Evolutionary conservation across 2,888 invertebrate genomes (phyloP), one percentile per base, ranked within the genome.

Genomic region (Autographa pulchrina): DNA sequence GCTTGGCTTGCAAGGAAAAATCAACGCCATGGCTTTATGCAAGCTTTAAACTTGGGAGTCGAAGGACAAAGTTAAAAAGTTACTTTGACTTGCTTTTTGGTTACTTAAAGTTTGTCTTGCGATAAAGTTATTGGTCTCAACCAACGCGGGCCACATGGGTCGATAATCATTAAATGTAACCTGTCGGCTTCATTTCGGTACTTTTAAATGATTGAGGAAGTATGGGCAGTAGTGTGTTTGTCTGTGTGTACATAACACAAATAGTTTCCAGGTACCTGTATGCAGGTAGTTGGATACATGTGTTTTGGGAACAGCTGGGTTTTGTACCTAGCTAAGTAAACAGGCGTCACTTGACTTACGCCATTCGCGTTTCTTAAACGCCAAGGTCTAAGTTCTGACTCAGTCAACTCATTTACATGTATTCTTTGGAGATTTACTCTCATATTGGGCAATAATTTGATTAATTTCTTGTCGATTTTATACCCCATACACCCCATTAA

Each of bases 61-160:
- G 14, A 41, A 54, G n/a, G 4, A 60, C 13, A 31, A 13, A 31
- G 25, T 54, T 52, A 4, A 16, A 7, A 43, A 9, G 20, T 58
- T 38, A 68, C 60, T 54, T 16, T 25, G 62, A 65, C 58, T 25
- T 72, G 48, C 4, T 66, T 72, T 48, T 69, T 73, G 68, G 78
- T 16, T 71, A 73, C 62, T 70, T 72, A 69, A 56, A 60, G 48
- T 67, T 64, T n/a, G 48, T 20, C 25, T 25, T 56, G 64, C 54
- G 56, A 11, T 65, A 74, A 69, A 69, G 54, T 75, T 72, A 65
- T 65, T 65, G 52, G 58, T 73, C n/a, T 13, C 58, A 41, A 56
- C 58, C 71, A 71, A 77, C 80, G 77, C 85, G 74, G 71, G 83
- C 86, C 91, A 89, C 90, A 91, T 91, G 91, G 91, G 90, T 91